Base-by-base conservation (phyloP, 2,797 vertebrate species). In the Cynopterus sphinx region DNA sequence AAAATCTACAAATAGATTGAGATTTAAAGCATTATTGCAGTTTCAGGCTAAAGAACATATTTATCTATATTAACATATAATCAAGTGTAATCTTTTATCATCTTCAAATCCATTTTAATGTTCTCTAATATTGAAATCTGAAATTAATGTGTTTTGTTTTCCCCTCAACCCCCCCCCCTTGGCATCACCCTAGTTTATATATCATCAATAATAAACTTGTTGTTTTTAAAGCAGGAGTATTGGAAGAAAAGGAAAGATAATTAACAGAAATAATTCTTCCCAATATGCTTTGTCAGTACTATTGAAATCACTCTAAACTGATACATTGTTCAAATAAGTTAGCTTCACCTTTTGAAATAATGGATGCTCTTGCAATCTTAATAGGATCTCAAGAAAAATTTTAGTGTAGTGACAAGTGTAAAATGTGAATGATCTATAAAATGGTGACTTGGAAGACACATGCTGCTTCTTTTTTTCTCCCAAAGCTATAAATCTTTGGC, bases 321-420 rank as follows among this genome's bases (percentile, higher is more conserved):
- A 9, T 39, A 15, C 12, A 0, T 4, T 51, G 19, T 67, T 43
- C 11, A 49, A 24, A 11, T 78, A 26, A 70, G 36, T 55, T 16
- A 21, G 11, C 36, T 28, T 91, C 63, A 9, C 9, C 67, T 71
- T 57, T 53, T 31, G 43, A 19, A 63, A 89, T 51, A 79, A 81
- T 6, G 79, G 78, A 92, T 41, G 15, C 26, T 90, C 93, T 78
- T 86, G 41, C 41, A 78, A 77, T 61, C 55, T 88, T 95, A 85
- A 81, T 75, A 68, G 33, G 26, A 43, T 74, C 39, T 82, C 73
- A 36, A 61, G 19, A 84, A 75, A 70, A 28, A 43, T 3, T 55
- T 36, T 28, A 74, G 49, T 83, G 19, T 0, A 77, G 36, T 61
- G 49, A 43, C 31, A 65, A 36, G 4, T 26, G 8, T 31, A 65